Base-by-base conservation (phyloP, 2,113 vertebrate species). In the Alligator mississippiensis region DNA sequence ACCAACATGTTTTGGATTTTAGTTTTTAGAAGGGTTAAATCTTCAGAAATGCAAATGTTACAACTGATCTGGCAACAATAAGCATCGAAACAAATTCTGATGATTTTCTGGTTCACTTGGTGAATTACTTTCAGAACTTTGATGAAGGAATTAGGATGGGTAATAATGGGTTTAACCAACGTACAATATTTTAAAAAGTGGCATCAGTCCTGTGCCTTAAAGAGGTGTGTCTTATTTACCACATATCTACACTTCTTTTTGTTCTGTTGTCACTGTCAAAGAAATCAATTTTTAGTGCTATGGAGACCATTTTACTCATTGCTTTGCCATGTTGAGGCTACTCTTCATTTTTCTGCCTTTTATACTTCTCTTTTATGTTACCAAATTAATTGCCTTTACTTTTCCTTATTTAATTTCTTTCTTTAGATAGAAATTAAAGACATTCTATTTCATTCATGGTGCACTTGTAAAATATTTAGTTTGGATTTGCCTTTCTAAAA, bases 301-400 rank as follows among this genome's bases (percentile, higher is more conserved):
- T 47, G 66, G 79, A 28, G 90, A 25, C 0, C 0, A 1, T 77
- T 6, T 75, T 8, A 47, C 34, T 91, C 3, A 5, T 14, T 14
- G 68, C 76, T 90, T 94, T 90, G 92, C 60, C n/a, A 22, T 34
- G 34, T 78, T 85, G 8, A 22, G 77, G 21, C 27, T 85, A 5
- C 9, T 19, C 13, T 55, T 84, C 72, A 94, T 94, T 93, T 92
- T 68, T 84, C 74, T 78, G 25, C n/a, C 58, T 90, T 85, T 63
- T 70, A 86, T 88, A 77, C 17, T 68, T 93, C 92, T 12, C 28
- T 13, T 74, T 74, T 74, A 21, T 77, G 86, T 93, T 81, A 3
- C 11, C 21, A 74, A 38, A 34, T 72, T 72, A 72, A 18, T 72
- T n/a, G 38, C 47, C 12, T 74, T 38, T 74, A 13, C 21, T 47